Evolutionary conservation across 92 coral and sea anemone species (phyloP).

Genomic region (Zoanthus sansibaricus): DNA sequence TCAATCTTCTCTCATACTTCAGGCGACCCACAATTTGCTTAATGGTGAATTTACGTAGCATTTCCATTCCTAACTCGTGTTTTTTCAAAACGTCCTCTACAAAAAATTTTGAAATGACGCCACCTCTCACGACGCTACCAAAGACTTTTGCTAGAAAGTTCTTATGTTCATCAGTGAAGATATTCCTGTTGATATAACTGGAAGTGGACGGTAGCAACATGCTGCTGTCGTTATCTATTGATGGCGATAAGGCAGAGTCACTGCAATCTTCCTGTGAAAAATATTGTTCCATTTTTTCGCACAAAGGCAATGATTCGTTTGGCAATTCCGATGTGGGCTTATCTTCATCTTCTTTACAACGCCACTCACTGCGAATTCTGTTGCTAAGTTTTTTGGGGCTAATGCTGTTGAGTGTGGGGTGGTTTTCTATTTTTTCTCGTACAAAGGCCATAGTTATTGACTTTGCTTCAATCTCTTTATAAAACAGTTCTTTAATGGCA

Average conservation of each 20-base stretch:
- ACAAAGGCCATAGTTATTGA: slow-evolving; percentile 42
- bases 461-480: slow-evolving; percentile 25
- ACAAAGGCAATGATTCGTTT: slow-evolving; percentile 18
- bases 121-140: slow-evolving; percentile 25
- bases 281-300: slow-evolving; percentile 4
- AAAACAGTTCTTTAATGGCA: slow-evolving; percentile 21
- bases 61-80: slow-evolving; percentile 4
- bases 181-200: slow-evolving; percentile 22
- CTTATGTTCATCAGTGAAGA: slow-evolving; percentile 36
- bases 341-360: slow-evolving; percentile 2
- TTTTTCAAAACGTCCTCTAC: slow-evolving; percentile 18
- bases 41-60: slow-evolving; percentile 2
- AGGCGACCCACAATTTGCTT: not conserved
- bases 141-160: slow-evolving; percentile 23
- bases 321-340: slow-evolving; percentile 15
- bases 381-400: slow-evolving; percentile 8
- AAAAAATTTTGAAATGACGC: slow-evolving; percentile 19
- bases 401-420: slow-evolving; percentile 27
- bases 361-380: slow-evolving; percentile 46
- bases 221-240: not conserved
- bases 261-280: slow-evolving; percentile 13
- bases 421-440: slow-evolving; percentile 15
- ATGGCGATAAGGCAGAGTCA: not conserved
- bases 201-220: slow-evolving; percentile 24
- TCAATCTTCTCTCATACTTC: not conserved